Evolutionary conservation across 1,140 invertebrate species (phyloP).

Genomic region (Lasaia peninsularis): DNA sequence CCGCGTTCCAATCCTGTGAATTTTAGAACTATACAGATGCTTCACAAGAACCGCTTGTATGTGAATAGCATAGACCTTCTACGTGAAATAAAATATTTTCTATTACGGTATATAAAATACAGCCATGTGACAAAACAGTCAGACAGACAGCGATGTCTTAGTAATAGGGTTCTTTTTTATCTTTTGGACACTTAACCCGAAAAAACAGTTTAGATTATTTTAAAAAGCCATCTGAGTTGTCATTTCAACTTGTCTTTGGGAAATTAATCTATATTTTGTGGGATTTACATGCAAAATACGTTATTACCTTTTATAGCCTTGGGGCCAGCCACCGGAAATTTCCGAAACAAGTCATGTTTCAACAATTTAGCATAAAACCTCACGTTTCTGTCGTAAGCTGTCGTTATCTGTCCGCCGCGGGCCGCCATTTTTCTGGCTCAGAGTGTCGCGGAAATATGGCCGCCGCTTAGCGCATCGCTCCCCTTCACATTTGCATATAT

Average conservation of each 20-base stretch:
- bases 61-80: too few species aligned
- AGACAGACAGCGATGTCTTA: too few species aligned
- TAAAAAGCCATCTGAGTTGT: not conserved
- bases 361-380: conserved; percentile 56
- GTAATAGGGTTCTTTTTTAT: too few species aligned
- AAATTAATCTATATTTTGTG: not conserved
- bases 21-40: too few species aligned
- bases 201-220: too few species aligned
- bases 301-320: not conserved
- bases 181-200: too few species aligned
- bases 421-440: conserved; percentile 49
- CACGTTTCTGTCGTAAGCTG: conserved; percentile 58
- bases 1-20: too few species aligned
- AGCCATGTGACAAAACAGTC: too few species aligned
- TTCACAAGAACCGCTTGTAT: too few species aligned
- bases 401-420: conserved; percentile 48
- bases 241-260: not conserved
- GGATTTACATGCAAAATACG: not conserved
- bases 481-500: conserved; percentile 41
- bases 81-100: too few species aligned
- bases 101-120: too few species aligned
- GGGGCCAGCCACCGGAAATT: conserved; percentile 11
- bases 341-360: conserved; percentile 58
- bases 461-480: conserved; percentile 31
- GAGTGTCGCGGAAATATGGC: conserved; percentile 35